Evolutionary conservation across 2,888 invertebrate species (phyloP).

Genomic region (Phytoseiulus persimilis): DNA sequence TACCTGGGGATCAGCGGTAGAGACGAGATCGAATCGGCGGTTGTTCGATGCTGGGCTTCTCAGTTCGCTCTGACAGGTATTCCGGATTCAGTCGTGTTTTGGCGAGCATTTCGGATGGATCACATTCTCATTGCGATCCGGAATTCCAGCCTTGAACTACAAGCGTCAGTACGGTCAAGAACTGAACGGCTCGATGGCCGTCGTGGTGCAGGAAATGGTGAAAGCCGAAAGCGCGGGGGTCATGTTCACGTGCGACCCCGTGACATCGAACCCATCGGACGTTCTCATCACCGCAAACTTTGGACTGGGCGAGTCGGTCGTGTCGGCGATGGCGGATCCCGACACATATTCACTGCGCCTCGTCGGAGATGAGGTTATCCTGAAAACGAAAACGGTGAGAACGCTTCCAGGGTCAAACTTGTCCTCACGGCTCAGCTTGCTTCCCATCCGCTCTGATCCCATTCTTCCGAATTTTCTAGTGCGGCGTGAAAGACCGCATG

Average conservation of each 20-base stretch:
- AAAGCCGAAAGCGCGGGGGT: conserved; percentile 62
- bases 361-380: neutral
- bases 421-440: no score
- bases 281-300: conserved; percentile 69
- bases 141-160: conserved; percentile 67
- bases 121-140: neutral
- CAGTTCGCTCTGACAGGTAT: conserved; percentile 56
- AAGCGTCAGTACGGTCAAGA: conserved; percentile 67
- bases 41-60: conserved; percentile 72
- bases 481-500: neutral
- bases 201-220: conserved; percentile 71
- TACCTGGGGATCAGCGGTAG: neutral
- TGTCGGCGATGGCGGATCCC: conserved; percentile 12
- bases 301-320: conserved; percentile 60
- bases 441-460: no score
- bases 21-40: conserved; percentile 49
- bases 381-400: neutral
- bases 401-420: no score
- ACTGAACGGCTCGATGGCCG: conserved; percentile 63
- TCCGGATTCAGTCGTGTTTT: neutral
- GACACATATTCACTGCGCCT: neutral
- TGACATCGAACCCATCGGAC: conserved; percentile 60
- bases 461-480: conserved; percentile 58
- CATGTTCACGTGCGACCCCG: conserved; percentile 70
- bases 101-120: no score